Base-by-base conservation (phyloP, 2,113 vertebrate genomes). In the Piprites chloris region DNA sequence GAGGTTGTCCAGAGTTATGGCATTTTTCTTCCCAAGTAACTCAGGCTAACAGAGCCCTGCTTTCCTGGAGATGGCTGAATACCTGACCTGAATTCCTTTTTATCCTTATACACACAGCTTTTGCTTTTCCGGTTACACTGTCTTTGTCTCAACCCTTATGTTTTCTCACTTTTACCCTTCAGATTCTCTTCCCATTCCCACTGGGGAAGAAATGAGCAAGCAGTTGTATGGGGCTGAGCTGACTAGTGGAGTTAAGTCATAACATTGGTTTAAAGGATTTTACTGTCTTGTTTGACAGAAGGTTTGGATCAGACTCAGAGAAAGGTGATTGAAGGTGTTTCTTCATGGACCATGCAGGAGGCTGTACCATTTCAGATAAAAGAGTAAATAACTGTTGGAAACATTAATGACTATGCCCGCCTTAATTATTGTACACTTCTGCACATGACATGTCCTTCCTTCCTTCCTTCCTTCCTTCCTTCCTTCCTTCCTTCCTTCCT, bases 321-420 rank as follows among this genome's bases (percentile, higher is more conserved):
- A 76, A 91, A 67, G 27, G 30, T 76, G 6, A 22, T 9, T 69
- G 42, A 91, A 62, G 3, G 21, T 84, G 24, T 72, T 63, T 76
- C 44, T 33, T 78, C 23, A 8, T 37, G 23, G 14, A 69, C 30
- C 16, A 68, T 49, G 28, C 66, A 77, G 14, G 39, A 28, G 9
- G 67, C 22, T 55, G 13, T 89, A 76, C 14, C 14, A 22, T 67
- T 84, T 93, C 35, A 85, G 58, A 27, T 41, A 20, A 72, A 93
- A 49, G 44, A 58, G 35, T 62, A 88, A 85, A 81, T 56, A 92
- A 61, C 9, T 52, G 28, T 69, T 74, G 28, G 19, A 92, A 78
- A 68, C 2, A 8, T 53, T 44, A 65, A 46, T 2, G 13, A 16
- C 9, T 28, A 26, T 55, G 30, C 44, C 14, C 0, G 0, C 56